A percentile compares a stretch with the other conserved stretches of the same genome.
These are phyloP conservation scores for Achroia grisella DNA, from an alignment of 1,140 invertebrate species.

Conservation along the genomic window DNA sequence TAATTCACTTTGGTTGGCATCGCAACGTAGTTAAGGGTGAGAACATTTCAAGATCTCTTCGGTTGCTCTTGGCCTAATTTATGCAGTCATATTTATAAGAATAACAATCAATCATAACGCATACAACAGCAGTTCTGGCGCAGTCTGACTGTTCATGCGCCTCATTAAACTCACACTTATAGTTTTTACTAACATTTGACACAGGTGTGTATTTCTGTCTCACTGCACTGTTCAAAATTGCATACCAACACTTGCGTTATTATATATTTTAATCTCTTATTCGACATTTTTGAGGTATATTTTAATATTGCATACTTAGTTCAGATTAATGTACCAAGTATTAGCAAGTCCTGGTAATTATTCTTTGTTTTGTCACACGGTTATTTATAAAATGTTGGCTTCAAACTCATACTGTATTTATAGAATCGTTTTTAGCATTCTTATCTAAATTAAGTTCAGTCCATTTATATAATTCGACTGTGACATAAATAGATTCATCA, in stretches of 20 bases:
- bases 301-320: too few relatives aligned
- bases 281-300: too few relatives aligned
- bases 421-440: constrained; percentile 53
- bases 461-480: constrained; percentile 31
- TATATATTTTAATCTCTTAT: too few relatives aligned
- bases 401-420: constrained; percentile 32
- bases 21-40: constrained; percentile 31
- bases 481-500: constrained; percentile 10
- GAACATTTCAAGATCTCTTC: constrained; percentile 39
- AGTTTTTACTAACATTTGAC: constrained; percentile 4
- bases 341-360: background rate
- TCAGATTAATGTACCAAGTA: too few relatives aligned
- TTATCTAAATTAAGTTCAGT: constrained; percentile 35
- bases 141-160: constrained; percentile 12
- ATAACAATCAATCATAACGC: constrained; percentile 50
- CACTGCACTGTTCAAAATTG: background rate
- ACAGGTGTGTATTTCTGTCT: constrained; percentile 12
- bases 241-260: too few relatives aligned
- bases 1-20: constrained; percentile 44
- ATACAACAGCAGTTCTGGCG: constrained; percentile 22
- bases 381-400: constrained; percentile 39
- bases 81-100: constrained; percentile 48
- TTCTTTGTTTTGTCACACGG: constrained; percentile 15
- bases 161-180: constrained; percentile 20
- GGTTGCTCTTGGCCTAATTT: constrained; percentile 49